Evolutionary conservation across 2,888 invertebrate genomes (phyloP).

Genomic region (Homarus gammarus): DNA sequence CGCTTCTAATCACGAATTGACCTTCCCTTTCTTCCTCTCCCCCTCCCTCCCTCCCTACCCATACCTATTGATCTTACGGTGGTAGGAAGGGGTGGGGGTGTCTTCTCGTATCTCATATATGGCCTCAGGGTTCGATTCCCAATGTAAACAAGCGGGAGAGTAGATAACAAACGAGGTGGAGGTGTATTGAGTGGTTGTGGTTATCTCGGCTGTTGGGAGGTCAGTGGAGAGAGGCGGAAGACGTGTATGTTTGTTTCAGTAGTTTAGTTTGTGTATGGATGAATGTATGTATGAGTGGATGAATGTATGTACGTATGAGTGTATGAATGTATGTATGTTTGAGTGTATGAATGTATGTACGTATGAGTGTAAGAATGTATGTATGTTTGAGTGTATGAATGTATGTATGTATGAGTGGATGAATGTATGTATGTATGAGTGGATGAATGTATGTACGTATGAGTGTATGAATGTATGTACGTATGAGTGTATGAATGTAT

Average conservation of each 20-base stretch:
- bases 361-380: neutral
- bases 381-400: constrained; percentile 1
- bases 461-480: constrained; percentile 16
- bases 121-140: neutral
- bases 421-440: neutral
- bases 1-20: neutral
- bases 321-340: constrained; percentile 24
- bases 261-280: neutral
- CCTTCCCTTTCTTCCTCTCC: neutral
- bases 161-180: neutral
- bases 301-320: constrained; percentile 25
- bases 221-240: no score
- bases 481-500: neutral
- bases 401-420: neutral
- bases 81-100: neutral
- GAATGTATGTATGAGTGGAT: constrained; percentile 15
- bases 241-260: neutral
- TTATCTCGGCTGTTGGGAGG: no score
- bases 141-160: neutral
- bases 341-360: neutral
- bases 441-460: constrained; percentile 21
- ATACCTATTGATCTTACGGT: neutral
- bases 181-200: neutral
- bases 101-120: neutral
- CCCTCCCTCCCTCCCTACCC: neutral